Percentiles rank a stretch among this genome's conserved stretches.
phyloP scores from a whole-genome alignment of 2,797 vertebrate species.

The Gorsachius magnificus region DNA sequence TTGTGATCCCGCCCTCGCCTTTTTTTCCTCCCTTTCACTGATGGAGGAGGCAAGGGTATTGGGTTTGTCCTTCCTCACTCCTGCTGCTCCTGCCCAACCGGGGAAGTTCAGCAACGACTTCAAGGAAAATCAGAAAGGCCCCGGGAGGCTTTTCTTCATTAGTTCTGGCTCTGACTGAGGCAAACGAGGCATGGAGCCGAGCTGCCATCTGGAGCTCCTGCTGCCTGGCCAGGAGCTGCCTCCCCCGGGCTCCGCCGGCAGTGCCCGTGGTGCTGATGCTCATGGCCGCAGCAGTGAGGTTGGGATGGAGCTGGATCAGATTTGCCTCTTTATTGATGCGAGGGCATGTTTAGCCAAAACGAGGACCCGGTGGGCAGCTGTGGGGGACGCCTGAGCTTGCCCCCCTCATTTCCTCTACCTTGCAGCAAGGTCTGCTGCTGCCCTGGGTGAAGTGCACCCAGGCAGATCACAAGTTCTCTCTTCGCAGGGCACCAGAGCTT shows the following conservation, averaged over 20 bases:
- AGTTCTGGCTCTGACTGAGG: neutral
- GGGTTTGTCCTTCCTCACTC: neutral
- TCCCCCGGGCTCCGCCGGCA: neutral
- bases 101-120: neutral
- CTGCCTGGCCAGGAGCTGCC: neutral
- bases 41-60: neutral
- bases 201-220: neutral
- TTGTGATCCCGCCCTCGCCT: neutral
- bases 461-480: neutral
- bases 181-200: neutral
- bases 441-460: neutral
- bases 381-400: neutral
- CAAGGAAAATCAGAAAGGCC: neutral
- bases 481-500: neutral
- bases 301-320: neutral
- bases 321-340: neutral
- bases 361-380: neutral
- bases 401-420: neutral
- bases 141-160: neutral
- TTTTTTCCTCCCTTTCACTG: neutral
- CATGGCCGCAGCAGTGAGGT: fast-evolving
- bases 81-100: neutral
- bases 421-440: fast-evolving
- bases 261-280: neutral
- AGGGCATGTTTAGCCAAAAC: neutral